Percentiles rank a stretch among this genome's conserved stretches.
phyloP scores from a whole-genome alignment of 1,140 invertebrate species.

The Drusus annulatus region DNA sequence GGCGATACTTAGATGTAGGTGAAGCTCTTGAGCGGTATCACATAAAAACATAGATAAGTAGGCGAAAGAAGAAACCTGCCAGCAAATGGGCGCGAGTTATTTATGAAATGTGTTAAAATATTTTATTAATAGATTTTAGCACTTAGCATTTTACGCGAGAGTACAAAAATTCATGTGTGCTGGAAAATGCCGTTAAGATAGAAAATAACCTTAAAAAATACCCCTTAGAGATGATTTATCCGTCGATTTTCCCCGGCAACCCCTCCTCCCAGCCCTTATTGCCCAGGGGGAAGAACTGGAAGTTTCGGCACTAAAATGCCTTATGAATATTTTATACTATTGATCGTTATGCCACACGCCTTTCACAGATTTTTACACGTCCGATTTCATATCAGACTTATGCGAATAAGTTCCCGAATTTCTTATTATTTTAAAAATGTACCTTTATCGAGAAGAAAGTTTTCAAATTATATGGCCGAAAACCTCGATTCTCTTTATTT shows the following conservation, averaged over 20 bases:
- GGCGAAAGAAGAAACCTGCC: too few species aligned
- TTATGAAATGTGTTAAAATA: too few species aligned
- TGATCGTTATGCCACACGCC: slow-evolving; percentile 30
- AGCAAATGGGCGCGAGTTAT: too few species aligned
- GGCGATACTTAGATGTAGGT: too few species aligned
- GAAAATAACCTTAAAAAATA: slow-evolving; percentile 26
- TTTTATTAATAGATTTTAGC: too few species aligned
- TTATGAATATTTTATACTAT: slow-evolving; percentile 53
- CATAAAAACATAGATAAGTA: too few species aligned
- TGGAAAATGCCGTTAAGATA: slow-evolving; percentile 2
- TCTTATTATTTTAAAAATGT: not conserved
- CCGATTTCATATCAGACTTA: not conserved
- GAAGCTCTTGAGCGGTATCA: too few species aligned
- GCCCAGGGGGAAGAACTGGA: not conserved
- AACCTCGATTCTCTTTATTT: too few species aligned
- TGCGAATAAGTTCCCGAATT: not conserved
- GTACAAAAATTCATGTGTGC: too few species aligned
- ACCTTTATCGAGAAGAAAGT: too few species aligned
- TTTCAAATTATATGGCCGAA: too few species aligned
- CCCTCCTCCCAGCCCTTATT: not conserved
- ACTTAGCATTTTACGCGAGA: too few species aligned
- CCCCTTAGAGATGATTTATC: slow-evolving; percentile 38
- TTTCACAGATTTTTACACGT: slow-evolving; percentile 29
- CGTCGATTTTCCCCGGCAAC: slow-evolving; percentile 18
- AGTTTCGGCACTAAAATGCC: slow-evolving; percentile 46